These are phyloP conservation scores for human (Homo sapiens) DNA, from an alignment of 2,113 vertebrate genomes.

Conservation along the genomic window DNA sequence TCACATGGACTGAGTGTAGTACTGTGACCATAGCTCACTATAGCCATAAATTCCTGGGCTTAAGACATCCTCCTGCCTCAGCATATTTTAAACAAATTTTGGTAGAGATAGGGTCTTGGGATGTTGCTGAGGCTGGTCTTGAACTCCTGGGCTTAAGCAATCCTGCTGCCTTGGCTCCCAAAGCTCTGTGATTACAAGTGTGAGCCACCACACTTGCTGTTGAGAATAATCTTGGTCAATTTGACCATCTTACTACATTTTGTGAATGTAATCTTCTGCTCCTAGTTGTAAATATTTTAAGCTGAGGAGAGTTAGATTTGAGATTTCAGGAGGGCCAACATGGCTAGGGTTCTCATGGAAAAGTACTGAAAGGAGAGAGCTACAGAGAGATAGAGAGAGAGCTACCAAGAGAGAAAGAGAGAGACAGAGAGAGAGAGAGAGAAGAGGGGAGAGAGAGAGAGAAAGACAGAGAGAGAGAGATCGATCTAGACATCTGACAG, in stretches of 20 bases:
- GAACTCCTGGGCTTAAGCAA: no score
- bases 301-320: background rate
- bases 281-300: background rate
- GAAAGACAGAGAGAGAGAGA: background rate
- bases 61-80: no score
- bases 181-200: no score
- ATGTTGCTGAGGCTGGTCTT: no score
- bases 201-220: no score
- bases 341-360: background rate
- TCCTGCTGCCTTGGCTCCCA: no score
- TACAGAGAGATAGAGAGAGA: background rate
- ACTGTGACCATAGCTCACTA: no score
- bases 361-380: background rate
- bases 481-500: background rate
- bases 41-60: no score
- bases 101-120: no score
- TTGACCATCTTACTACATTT: background rate
- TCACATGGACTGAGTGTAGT: no score
- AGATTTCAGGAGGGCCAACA: background rate
- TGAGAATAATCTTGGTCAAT: background rate
- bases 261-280: background rate
- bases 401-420: background rate
- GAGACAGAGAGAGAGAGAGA: background rate
- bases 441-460: background rate
- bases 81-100: no score